Base-by-base conservation (phyloP, 2,888 invertebrate species). In the Globia sparganii region DNA sequence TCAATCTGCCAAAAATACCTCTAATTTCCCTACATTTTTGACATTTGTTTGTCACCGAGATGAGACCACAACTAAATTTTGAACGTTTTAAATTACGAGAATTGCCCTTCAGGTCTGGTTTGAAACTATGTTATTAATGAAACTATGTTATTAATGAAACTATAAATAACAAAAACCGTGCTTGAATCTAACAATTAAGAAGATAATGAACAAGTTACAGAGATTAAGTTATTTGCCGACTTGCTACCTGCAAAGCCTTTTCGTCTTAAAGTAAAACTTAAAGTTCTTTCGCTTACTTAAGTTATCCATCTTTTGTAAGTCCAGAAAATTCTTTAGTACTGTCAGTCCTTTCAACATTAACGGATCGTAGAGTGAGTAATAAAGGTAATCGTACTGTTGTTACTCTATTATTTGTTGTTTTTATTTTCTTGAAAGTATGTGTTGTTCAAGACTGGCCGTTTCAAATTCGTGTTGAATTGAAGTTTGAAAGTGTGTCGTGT, bases 241-340 rank as follows among this genome's bases (percentile, higher is more conserved):
- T 88, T 87, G 82, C 77, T 83, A 87, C 89, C 87, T 89, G 67
- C 34, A 88, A 87, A 87, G 82, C 83, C 86, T 88, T 88, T 88
- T 86, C 85, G 88, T 87, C 88, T 88, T 88, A 90, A 92, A 84
- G 77, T 77, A 72, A 78, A 86, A 91, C 88, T 91, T 90, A 72
- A 91, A 91, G 88, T 90, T 90, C 87, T 92, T 92, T 88, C 86
- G 87, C 88, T 91, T 90, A 88, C 89, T 87, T 90, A 88, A 92
- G 90, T 91, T 80, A 86, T 92, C 89, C 89, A 90, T 91, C 91
- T 91, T 92, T 80, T 88, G 78, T 86, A 86, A 92, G 90, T 87
- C 89, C 88, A 85, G 85, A 85, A 84, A 88, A 89, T 88, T 88
- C 83, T 85, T 86, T 70, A 85, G 80, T 86, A 84, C 79, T 72